Conservation (phyloP, 1,140 invertebrate genomes). For the Hyles vespertilio region DNA sequence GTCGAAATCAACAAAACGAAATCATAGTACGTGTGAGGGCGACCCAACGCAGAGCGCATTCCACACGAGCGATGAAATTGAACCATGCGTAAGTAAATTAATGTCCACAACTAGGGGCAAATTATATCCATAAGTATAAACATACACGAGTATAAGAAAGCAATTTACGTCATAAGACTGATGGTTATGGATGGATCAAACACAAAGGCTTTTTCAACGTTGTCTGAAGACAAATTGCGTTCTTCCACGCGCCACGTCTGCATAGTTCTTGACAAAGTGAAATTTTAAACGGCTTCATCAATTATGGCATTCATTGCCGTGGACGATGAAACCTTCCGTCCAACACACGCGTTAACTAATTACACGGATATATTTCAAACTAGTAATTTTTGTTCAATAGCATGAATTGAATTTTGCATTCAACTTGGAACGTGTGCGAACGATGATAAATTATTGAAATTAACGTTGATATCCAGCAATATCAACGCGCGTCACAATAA, state of each 20-base stretch:
- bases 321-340: not conserved
- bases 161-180: too few species aligned
- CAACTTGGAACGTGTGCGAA: not conserved
- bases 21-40: too few species aligned
- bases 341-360: constrained; percentile 4
- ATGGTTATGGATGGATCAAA: not conserved
- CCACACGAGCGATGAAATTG: too few species aligned
- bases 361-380: not conserved
- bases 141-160: too few species aligned
- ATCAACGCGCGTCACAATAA: not conserved
- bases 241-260: not conserved
- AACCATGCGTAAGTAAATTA: too few species aligned
- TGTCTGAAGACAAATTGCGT: too few species aligned
- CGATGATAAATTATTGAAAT: constrained; percentile 5
- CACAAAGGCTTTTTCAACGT: too few species aligned
- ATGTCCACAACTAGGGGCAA: too few species aligned
- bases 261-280: constrained; percentile 1
- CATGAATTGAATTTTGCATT: constrained; percentile 1
- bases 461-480: not conserved
- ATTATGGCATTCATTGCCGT: constrained; percentile 4
- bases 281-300: constrained; percentile 5
- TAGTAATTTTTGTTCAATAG: not conserved
- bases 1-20: too few species aligned
- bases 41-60: too few species aligned
- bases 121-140: too few species aligned